Evolutionary conservation across 2,888 invertebrate genomes (phyloP).

Genomic region (Chrysomela aeneicollis): DNA sequence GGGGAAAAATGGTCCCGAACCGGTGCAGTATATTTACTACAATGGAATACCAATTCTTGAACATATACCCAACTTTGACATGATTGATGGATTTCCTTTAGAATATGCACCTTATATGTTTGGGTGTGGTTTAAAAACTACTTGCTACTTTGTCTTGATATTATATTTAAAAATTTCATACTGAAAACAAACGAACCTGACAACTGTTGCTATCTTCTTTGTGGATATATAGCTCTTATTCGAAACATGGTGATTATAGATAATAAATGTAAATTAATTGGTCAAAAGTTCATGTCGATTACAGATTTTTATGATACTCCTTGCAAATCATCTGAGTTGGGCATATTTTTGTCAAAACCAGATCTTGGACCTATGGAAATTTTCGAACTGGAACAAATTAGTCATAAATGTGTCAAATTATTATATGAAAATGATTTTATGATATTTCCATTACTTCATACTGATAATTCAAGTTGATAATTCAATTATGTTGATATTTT

Average conservation of each 20-base stretch:
- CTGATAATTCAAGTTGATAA: conserved; percentile 3
- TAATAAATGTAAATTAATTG: conserved; percentile 4
- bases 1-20: no score
- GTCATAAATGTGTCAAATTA: conserved; percentile 3
- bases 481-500: no score
- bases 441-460: conserved; percentile 6
- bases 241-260: neutral
- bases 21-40: no score
- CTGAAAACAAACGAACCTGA: conserved; percentile 6
- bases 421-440: conserved; percentile 3
- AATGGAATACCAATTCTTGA: no score
- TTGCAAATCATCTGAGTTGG: conserved; percentile 12
- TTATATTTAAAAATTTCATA: neutral
- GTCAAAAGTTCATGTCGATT: neutral
- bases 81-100: no score
- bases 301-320: conserved; percentile 5
- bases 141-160: no score
- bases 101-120: no score
- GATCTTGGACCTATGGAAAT: conserved; percentile 10
- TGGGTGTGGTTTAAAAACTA: no score
- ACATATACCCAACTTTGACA: no score
- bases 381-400: conserved; percentile 4
- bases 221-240: conserved; percentile 8
- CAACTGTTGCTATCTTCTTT: conserved; percentile 9
- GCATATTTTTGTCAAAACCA: conserved; percentile 14